Percentiles rank a stretch among this genome's conserved stretches.
Evolutionary conservation across 2,888 invertebrate species (phyloP).

Genomic region (Linnaemya tessellans): DNA sequence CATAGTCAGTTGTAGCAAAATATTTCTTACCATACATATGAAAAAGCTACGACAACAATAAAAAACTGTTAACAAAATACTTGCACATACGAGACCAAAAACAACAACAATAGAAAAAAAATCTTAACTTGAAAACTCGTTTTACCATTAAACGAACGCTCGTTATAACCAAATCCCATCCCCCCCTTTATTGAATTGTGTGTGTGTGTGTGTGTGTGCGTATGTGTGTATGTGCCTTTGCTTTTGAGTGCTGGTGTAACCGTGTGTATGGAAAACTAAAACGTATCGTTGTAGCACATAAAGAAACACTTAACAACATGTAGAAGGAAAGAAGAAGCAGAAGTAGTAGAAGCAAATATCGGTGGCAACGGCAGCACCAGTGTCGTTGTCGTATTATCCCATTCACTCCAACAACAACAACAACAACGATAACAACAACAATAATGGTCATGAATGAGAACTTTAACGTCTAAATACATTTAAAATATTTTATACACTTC

Average conservation of each 20-base stretch:
- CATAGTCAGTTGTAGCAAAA: conserved; percentile 56
- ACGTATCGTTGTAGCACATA: conserved; percentile 26
- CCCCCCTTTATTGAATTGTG: not conserved
- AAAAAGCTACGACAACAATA: conserved; percentile 48
- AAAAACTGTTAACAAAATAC: conserved; percentile 49
- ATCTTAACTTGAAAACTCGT: conserved; percentile 73
- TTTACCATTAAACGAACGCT: conserved; percentile 70
- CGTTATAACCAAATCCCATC: conserved; percentile 31
- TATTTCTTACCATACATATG: conserved; percentile 37
- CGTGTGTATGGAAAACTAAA: conserved; percentile 18
- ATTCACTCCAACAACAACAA: conserved; percentile 20
- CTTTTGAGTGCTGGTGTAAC: conserved; percentile 1
- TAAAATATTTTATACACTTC: not conserved
- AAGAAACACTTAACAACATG: conserved; percentile 24
- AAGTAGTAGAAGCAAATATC: conserved; percentile 17
- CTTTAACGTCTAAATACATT: conserved; percentile 35
- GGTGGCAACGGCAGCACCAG: conserved; percentile 23
- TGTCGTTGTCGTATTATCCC: conserved; percentile 43
- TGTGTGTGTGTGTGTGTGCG: not conserved
- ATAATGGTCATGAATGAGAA: conserved; percentile 29
- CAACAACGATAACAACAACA: conserved; percentile 18
- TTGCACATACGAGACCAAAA: conserved; percentile 59
- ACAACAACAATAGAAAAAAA: conserved; percentile 48
- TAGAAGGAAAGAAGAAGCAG: conserved; percentile 27
- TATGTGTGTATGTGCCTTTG: not conserved